phyloP scores from a whole-genome alignment of 2,797 vertebrate species.

The Poeciliopsis paucimaculata region DNA sequence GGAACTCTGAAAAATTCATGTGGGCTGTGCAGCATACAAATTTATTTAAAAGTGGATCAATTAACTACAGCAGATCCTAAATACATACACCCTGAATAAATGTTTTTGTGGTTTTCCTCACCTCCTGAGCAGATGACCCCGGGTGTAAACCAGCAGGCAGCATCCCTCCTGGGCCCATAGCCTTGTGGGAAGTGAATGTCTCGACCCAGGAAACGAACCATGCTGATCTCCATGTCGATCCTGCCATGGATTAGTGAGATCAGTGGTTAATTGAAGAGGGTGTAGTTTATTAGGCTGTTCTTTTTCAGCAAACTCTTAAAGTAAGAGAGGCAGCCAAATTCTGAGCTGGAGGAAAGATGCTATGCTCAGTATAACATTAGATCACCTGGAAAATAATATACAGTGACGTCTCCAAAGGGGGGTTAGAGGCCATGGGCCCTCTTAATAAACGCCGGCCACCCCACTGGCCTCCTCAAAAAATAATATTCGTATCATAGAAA shows the following conservation, averaged over 20 bases:
- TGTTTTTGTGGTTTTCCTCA: constrained; percentile 49
- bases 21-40: background rate
- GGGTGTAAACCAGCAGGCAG: constrained; percentile 83
- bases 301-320: background rate
- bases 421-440: no score
- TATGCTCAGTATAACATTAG: background rate
- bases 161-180: constrained; percentile 74
- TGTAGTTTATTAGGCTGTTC: background rate
- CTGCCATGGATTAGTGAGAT: constrained; percentile 32
- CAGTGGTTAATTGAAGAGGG: background rate
- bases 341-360: background rate
- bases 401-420: background rate
- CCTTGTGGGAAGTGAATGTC: constrained; percentile 81
- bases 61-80: background rate
- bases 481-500: no score
- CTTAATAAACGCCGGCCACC: no score
- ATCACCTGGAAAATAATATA: background rate
- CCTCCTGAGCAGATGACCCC: constrained; percentile 83
- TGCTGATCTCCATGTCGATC: constrained; percentile 76
- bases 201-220: constrained; percentile 77
- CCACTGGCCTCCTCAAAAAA: no score
- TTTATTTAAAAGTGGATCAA: background rate
- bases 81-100: background rate
- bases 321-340: background rate
- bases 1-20: background rate